These are phyloP conservation scores for Sylvia atricapilla DNA, from an alignment of 2,113 vertebrate genomes.

Conservation along the genomic window DNA sequence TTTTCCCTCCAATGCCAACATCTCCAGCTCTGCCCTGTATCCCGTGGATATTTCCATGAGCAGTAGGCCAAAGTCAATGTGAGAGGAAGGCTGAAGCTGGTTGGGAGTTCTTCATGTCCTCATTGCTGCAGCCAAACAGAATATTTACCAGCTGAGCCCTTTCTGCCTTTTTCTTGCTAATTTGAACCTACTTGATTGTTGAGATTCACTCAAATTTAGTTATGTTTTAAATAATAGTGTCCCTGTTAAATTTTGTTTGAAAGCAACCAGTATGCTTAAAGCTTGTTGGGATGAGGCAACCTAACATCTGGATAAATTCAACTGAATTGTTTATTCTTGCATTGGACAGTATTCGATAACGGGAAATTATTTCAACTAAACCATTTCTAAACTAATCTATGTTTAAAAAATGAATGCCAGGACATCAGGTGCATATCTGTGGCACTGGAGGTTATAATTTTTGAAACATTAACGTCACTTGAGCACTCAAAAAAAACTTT, in stretches of 20 bases:
- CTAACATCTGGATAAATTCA: neutral
- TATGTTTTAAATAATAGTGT: neutral
- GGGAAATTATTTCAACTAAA: neutral
- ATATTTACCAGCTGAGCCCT: neutral
- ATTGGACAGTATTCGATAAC: neutral
- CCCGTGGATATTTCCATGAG: neutral
- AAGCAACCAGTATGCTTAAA: neutral
- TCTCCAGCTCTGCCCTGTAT: neutral
- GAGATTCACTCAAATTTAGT: neutral
- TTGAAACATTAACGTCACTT: neutral
- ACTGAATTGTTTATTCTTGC: neutral
- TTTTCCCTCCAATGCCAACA: neutral
- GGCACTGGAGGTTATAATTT: neutral
- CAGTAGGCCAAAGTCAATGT: fast-evolving
- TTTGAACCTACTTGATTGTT: neutral
- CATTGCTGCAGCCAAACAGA: neutral
- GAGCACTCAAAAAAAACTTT: neutral
- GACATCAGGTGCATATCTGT: neutral
- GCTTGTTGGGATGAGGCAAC: neutral
- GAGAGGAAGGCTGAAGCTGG: neutral
- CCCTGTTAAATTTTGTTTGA: neutral
- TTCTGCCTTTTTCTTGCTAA: neutral
- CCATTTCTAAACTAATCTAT: neutral
- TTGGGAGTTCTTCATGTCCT: neutral
- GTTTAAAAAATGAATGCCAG: neutral